Conservation (phyloP, 2,113 vertebrate genomes). For the Halcyon senegalensis region DNA sequence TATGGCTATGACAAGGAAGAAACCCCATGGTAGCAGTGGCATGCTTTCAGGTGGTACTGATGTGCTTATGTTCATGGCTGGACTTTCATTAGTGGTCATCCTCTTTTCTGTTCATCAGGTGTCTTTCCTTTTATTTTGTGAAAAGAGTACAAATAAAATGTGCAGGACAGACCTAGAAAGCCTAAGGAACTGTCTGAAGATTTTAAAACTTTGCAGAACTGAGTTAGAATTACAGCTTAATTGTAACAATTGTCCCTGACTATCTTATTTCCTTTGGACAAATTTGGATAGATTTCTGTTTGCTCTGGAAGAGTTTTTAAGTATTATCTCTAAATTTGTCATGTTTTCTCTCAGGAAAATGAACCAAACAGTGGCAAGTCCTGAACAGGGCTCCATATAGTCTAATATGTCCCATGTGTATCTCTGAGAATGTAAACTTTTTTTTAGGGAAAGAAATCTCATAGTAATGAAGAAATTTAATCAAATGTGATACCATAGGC, state of each 20-base stretch:
- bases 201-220: neutral
- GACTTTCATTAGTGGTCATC: neutral
- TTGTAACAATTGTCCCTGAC: neutral
- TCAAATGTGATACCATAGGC: neutral
- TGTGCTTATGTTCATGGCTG: neutral
- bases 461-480: neutral
- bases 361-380: neutral
- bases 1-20: neutral
- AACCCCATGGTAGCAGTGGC: neutral
- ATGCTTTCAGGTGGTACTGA: neutral
- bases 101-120: neutral
- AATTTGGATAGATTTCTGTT: neutral
- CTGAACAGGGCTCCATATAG: neutral
- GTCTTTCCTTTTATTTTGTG: neutral
- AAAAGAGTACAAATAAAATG: neutral
- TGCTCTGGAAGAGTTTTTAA: neutral
- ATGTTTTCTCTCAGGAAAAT: neutral
- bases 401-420: neutral
- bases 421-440: neutral
- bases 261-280: neutral
- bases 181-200: neutral
- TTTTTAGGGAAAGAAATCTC: neutral
- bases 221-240: neutral
- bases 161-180: neutral
- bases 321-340: neutral